Evolutionary conservation across 2,797 vertebrate species (phyloP).

Genomic region (Sebastolobus alascanus): DNA sequence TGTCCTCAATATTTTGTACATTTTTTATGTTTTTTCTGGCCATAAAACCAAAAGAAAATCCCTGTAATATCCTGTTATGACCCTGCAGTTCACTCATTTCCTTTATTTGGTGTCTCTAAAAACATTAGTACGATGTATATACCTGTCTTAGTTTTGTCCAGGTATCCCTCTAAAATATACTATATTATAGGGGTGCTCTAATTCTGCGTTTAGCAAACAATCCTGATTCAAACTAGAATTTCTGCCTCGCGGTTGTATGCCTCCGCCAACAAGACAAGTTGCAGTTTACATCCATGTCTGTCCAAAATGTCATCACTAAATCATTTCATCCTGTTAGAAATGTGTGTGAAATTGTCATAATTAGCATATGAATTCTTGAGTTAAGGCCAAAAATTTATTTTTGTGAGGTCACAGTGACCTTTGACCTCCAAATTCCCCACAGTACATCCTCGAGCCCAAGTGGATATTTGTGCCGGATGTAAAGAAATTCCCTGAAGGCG

Average conservation of each 20-base stretch:
- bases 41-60: background rate
- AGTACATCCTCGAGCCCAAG: too few species aligned
- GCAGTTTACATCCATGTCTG: too few species aligned
- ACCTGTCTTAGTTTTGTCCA: background rate
- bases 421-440: rapidly evolving
- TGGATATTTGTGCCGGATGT: too few species aligned
- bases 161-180: background rate
- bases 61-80: background rate
- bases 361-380: too few species aligned
- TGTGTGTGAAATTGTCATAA: too few species aligned
- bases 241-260: rapidly evolving
- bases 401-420: too few species aligned
- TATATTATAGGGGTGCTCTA: background rate
- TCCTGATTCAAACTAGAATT: background rate
- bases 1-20: background rate
- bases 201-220: background rate
- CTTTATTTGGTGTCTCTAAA: background rate
- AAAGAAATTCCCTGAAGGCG: too few species aligned
- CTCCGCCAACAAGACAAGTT: too few species aligned
- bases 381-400: too few species aligned
- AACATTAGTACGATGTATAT: background rate
- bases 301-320: too few species aligned
- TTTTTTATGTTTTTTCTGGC: background rate
- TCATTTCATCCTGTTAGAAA: too few species aligned
- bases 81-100: background rate